These are phyloP conservation scores for Pteropus rufus DNA, from an alignment of 2,797 vertebrate species.

Conservation along the genomic window DNA sequence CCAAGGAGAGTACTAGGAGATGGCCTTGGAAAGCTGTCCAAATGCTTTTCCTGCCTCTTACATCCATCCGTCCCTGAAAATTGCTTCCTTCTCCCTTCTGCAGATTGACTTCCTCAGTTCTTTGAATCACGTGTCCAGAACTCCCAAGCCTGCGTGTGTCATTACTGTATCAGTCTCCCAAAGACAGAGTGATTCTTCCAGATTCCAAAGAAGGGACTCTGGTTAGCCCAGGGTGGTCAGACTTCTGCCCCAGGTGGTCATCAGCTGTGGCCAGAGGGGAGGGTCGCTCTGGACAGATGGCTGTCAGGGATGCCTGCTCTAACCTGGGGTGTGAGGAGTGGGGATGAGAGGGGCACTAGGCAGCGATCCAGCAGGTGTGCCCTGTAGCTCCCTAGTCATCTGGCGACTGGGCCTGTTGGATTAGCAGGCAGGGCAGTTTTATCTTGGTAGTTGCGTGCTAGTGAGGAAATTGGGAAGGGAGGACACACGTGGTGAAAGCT, in stretches of 20 bases:
- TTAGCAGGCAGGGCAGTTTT: rapidly evolving
- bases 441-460: rapidly evolving
- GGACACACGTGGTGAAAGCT: rapidly evolving
- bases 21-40: neutral
- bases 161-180: neutral
- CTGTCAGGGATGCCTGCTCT: neutral
- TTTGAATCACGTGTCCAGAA: neutral
- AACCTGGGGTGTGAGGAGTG: rapidly evolving
- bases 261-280: neutral
- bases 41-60: neutral
- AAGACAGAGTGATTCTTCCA: neutral
- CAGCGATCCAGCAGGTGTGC: rapidly evolving
- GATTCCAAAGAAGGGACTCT: neutral
- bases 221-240: neutral
- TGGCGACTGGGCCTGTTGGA: rapidly evolving
- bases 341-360: neutral
- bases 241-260: neutral
- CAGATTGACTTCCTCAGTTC: neutral
- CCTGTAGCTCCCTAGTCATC: rapidly evolving
- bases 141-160: neutral
- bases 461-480: neutral
- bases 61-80: neutral
- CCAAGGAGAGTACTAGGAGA: neutral
- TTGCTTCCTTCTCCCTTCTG: neutral
- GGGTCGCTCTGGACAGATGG: neutral